These are phyloP conservation scores for Drosophila parthenogenetica DNA, from an alignment of 2,888 invertebrate species.

Conservation along the genomic window DNA sequence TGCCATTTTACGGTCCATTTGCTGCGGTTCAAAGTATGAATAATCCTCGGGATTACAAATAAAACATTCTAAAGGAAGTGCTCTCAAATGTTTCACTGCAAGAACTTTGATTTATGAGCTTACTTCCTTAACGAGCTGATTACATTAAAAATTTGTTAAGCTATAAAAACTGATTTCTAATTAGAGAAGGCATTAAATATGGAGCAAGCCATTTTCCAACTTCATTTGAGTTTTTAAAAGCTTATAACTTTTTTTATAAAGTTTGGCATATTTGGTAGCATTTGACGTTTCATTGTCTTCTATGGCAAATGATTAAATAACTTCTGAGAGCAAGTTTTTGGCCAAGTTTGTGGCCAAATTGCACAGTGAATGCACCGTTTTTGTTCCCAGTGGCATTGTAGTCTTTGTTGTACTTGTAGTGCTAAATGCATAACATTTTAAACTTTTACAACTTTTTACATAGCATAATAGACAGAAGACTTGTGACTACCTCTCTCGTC, in stretches of 20 bases:
- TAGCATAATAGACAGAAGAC: slow-evolving; percentile 29
- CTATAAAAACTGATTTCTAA: neutral
- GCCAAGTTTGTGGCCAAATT: slow-evolving; percentile 53
- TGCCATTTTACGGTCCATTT: slow-evolving; percentile 34
- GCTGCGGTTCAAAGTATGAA: slow-evolving; percentile 7
- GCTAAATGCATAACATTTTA: slow-evolving; percentile 46
- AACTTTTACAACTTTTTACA: slow-evolving; percentile 55
- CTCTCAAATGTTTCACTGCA: neutral
- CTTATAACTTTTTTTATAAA: no score
- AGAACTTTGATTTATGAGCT: slow-evolving; percentile 9
- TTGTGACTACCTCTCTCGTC: neutral
- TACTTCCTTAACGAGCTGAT: slow-evolving; percentile 1
- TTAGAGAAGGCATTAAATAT: neutral
- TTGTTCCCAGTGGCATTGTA: neutral
- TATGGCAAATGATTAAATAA: slow-evolving; percentile 21
- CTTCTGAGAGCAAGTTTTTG: slow-evolving; percentile 35
- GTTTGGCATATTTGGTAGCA: no score
- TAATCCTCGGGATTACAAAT: slow-evolving; percentile 25
- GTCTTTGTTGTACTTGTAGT: slow-evolving; percentile 3
- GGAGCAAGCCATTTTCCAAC: neutral
- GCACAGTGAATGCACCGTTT: slow-evolving; percentile 20
- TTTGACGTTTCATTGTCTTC: slow-evolving; percentile 15
- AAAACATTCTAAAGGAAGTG: slow-evolving; percentile 19
- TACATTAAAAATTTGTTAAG: slow-evolving; percentile 2
- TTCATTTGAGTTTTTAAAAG: no score